Conservation (phyloP, 2,888 invertebrate species). For the Meganola albula region DNA sequence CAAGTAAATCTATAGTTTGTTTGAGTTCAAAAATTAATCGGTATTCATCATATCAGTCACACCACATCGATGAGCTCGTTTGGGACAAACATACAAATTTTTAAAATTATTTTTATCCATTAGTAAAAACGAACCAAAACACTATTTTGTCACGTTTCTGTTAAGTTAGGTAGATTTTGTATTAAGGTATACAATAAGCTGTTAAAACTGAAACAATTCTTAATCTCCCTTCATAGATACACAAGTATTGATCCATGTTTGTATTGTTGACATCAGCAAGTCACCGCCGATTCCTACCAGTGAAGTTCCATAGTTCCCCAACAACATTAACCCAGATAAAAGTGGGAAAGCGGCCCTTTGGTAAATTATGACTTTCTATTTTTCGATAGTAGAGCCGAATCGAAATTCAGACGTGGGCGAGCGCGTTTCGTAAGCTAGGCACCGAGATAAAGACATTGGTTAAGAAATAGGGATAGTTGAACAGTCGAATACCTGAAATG, state of each 20-base stretch:
- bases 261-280: constrained; percentile 11
- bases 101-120: too few species aligned
- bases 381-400: constrained; percentile 66
- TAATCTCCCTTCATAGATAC: too few species aligned
- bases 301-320: constrained; percentile 32
- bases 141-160: too few species aligned
- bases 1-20: too few species aligned
- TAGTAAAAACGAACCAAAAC: too few species aligned
- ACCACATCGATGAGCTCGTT: too few species aligned
- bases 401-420: constrained; percentile 67
- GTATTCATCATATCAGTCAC: too few species aligned
- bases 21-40: too few species aligned
- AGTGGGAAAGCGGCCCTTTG: constrained; percentile 65
- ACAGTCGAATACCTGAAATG: constrained; percentile 12
- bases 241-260: constrained; percentile 20
- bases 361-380: constrained; percentile 73
- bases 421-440: constrained; percentile 47
- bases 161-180: too few species aligned
- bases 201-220: too few species aligned
- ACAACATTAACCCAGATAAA: constrained; percentile 57
- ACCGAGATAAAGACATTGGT: constrained; percentile 31
- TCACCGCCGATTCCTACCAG: constrained; percentile 26
- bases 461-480: constrained; percentile 20
- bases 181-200: too few species aligned
- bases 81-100: too few species aligned